A percentile compares a stretch with the other conserved stretches of the same genome.
phyloP scores from a whole-genome alignment of 1,140 invertebrate genomes.

The Trissolcus basalis region DNA sequence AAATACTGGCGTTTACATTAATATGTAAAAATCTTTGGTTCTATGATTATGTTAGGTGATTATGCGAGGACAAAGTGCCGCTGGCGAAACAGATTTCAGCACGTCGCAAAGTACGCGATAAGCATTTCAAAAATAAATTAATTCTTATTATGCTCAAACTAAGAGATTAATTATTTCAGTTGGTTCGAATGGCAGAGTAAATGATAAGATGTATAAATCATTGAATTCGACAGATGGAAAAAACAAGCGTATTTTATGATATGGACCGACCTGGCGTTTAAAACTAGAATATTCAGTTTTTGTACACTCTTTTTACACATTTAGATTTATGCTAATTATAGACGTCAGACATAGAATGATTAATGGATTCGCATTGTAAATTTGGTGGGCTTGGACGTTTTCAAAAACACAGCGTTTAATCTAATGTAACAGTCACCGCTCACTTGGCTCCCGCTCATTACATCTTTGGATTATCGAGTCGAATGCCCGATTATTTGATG shows the following conservation, averaged over 20 bases:
- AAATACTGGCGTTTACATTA: conserved; percentile 67
- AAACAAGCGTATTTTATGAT: conserved; percentile 22
- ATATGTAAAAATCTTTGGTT: conserved; percentile 70
- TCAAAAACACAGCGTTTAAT: conserved; percentile 32
- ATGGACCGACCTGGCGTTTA: conserved; percentile 35
- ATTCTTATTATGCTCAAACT: no score
- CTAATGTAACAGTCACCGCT: conserved; percentile 28
- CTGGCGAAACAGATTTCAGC: conserved; percentile 7
- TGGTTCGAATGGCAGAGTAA: no score
- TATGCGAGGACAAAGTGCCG: conserved; percentile 42
- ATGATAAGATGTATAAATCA: no score
- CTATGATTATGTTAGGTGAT: conserved; percentile 62
- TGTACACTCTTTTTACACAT: conserved; percentile 43
- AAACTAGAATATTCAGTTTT: conserved; percentile 48
- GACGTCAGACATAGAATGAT: conserved; percentile 43
- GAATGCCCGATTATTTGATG: conserved; percentile 18
- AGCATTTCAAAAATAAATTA: no score
- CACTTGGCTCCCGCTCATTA: conserved; percentile 6
- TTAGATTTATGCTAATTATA: conserved; percentile 53
- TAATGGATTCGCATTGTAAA: conserved; percentile 49
- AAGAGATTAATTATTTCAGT: no score
- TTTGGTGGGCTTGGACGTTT: conserved; percentile 44
- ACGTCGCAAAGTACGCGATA: not conserved
- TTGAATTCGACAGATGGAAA: no score
- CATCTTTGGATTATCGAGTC: conserved; percentile 41